A percentile compares a stretch with the other conserved stretches of the same genome.
phyloP scores from a whole-genome alignment of 2,888 invertebrate genomes.

The Hirudinaria manillensis region DNA sequence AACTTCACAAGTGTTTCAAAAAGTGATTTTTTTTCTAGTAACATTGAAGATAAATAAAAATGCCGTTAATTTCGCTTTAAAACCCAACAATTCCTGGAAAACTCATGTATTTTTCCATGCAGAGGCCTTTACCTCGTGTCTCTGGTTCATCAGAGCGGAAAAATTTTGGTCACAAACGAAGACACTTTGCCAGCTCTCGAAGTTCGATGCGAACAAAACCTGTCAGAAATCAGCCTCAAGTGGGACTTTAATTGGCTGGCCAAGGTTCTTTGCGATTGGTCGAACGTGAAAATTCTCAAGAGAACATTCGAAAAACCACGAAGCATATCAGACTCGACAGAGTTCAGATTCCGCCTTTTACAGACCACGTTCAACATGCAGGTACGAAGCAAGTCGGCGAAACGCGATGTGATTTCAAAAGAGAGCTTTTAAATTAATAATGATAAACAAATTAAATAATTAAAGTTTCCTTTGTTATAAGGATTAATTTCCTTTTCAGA shows the following conservation, averaged over 20 bases:
- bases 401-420: neutral
- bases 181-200: conserved; percentile 29
- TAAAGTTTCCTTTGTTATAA: neutral
- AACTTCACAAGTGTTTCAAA: conserved; percentile 23
- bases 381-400: neutral
- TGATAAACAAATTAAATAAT: neutral
- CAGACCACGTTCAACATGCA: conserved; percentile 23
- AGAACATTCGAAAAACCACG: conserved; percentile 17
- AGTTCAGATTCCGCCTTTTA: conserved; percentile 25
- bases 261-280: conserved; percentile 32
- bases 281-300: conserved; percentile 21
- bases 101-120: neutral
- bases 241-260: conserved; percentile 31
- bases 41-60: conserved; percentile 9
- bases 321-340: conserved; percentile 13
- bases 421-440: neutral
- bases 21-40: conserved; percentile 15
- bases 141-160: conserved; percentile 29
- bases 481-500: neutral
- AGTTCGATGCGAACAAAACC: conserved; percentile 27
- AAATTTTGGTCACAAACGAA: conserved; percentile 30
- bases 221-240: conserved; percentile 19
- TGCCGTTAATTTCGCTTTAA: neutral
- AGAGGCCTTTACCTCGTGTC: conserved; percentile 30
- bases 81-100: no score